Percentiles rank a stretch among this genome's conserved stretches.
phyloP scores from a whole-genome alignment of 2,113 vertebrate genomes.

The Andinoacara biseriatus region DNA sequence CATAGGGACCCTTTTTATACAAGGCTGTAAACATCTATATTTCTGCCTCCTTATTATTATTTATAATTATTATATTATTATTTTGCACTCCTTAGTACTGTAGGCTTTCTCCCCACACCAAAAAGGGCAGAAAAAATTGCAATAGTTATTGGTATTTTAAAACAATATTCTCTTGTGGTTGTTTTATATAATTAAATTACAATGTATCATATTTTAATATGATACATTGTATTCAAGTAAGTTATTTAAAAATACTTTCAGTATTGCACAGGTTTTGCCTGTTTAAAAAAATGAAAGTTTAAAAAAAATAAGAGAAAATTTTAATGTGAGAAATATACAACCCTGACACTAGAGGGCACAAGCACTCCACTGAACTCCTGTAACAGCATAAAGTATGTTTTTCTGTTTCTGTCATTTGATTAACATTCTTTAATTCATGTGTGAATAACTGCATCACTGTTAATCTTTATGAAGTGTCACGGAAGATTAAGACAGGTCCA shows the following conservation, averaged over 20 bases:
- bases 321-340: not conserved
- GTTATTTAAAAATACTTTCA: not conserved
- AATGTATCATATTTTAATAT: not conserved
- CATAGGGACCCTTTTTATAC: not conserved
- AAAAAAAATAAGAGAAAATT: not conserved
- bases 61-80: not conserved
- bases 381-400: not conserved
- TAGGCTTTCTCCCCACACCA: too few species aligned
- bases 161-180: not conserved
- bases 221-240: not conserved
- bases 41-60: too few species aligned
- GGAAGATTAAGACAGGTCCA: not conserved
- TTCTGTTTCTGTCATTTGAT: slow-evolving; percentile 14
- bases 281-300: not conserved
- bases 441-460: slow-evolving; percentile 8
- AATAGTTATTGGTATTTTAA: too few species aligned
- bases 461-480: not conserved
- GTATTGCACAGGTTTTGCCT: not conserved
- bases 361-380: slow-evolving; percentile 14
- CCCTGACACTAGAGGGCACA: slow-evolving; percentile 61
- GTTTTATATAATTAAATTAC: not conserved
- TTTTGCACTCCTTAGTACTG: too few species aligned
- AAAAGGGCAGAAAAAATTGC: too few species aligned
- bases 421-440: slow-evolving; percentile 22
- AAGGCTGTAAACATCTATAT: not conserved